Evolutionary conservation across 2,888 invertebrate genomes (phyloP).

Genomic region (Drymonia ruficornis): DNA sequence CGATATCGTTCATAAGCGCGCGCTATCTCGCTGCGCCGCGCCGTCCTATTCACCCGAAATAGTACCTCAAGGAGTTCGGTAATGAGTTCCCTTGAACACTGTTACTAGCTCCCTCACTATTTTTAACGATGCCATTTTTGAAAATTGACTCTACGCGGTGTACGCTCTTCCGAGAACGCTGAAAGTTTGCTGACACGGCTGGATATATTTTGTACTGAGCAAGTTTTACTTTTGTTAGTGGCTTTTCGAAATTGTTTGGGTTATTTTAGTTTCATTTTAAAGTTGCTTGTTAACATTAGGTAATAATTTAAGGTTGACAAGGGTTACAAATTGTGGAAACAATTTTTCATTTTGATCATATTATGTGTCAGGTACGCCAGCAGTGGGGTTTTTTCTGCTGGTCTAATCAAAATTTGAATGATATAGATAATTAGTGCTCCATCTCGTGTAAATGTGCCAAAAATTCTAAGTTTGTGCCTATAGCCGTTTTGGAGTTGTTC

Average conservation of each 20-base stretch:
- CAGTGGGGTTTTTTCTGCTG: too few relatives aligned
- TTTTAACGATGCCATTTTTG: constrained; percentile 70
- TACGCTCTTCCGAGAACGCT: constrained; percentile 25
- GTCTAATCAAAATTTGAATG: too few relatives aligned
- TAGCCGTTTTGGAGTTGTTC: too few relatives aligned
- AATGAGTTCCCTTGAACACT: constrained; percentile 78
- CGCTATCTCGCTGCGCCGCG: constrained; percentile 69
- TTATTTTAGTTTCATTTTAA: neutral
- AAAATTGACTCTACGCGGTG: constrained; percentile 59
- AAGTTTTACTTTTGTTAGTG: constrained; percentile 2
- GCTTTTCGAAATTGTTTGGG: neutral
- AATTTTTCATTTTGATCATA: too few relatives aligned
- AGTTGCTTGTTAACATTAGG: too few relatives aligned
- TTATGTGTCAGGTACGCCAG: too few relatives aligned
- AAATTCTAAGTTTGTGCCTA: too few relatives aligned
- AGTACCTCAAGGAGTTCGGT: constrained; percentile 81
- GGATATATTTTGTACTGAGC: constrained; percentile 8
- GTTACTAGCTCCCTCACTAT: constrained; percentile 64
- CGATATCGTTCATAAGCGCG: constrained; percentile 79
- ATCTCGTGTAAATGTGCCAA: too few relatives aligned
- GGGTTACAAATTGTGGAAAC: too few relatives aligned
- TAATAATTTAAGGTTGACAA: too few relatives aligned
- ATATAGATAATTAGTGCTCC: too few relatives aligned
- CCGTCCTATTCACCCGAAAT: constrained; percentile 79
- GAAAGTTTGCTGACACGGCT: constrained; percentile 11